These are phyloP conservation scores for Erythrocebus patas DNA, from an alignment of 2,113 vertebrate species.

Conservation along the genomic window DNA sequence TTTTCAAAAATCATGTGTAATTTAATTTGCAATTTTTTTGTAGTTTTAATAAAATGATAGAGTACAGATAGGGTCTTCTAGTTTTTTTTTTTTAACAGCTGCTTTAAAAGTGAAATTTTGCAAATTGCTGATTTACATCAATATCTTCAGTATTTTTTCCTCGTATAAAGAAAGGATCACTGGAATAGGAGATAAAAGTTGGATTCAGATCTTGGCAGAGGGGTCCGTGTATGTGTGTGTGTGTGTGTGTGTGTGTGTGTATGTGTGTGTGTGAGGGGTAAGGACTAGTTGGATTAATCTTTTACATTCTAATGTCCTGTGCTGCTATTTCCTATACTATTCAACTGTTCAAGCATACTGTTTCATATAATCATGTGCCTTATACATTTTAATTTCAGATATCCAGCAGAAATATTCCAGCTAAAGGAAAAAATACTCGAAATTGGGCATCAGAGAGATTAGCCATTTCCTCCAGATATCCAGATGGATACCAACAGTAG, in stretches of 20 bases:
- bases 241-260: background rate
- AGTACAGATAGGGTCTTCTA: background rate
- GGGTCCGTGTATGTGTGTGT: fast-evolving
- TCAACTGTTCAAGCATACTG: background rate
- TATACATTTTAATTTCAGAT: constrained; percentile 21
- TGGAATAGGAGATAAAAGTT: background rate
- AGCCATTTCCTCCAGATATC: background rate
- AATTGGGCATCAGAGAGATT: background rate
- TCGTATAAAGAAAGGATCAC: background rate
- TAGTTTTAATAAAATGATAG: background rate
- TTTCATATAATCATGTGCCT: background rate
- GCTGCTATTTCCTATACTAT: background rate
- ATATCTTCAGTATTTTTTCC: background rate
- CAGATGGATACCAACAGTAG: background rate
- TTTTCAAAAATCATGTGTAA: constrained; percentile 14
- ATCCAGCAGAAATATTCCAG: constrained; percentile 2
- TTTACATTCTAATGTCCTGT: background rate
- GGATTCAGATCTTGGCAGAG: background rate
- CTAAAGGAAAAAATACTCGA: constrained; percentile 32
- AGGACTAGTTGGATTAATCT: background rate
- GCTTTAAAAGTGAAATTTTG: background rate
- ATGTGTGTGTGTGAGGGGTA: background rate
- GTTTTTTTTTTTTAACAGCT: background rate
- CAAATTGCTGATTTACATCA: background rate
- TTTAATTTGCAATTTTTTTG: background rate